phyloP scores from a whole-genome alignment of 2,797 vertebrate genomes.

The Sciurus vulgaris region DNA sequence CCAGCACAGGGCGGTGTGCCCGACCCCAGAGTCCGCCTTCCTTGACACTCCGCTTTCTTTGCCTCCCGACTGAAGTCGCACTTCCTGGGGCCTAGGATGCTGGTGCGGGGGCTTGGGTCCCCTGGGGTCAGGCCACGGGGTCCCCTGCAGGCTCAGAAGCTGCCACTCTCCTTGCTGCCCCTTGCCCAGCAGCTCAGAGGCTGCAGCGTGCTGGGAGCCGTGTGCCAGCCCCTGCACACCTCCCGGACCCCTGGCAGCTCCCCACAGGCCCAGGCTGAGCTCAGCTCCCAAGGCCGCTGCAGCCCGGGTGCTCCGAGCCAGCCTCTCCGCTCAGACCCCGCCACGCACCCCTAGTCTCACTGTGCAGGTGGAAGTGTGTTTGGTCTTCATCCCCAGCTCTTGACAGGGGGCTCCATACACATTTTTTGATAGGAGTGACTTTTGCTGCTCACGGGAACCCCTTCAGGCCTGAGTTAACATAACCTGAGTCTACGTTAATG shows the following conservation, averaged over 20 bases:
- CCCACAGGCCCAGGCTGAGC: neutral
- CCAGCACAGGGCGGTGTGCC: accelerated
- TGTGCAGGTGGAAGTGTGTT: neutral
- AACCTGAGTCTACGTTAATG: neutral
- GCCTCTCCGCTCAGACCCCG: accelerated
- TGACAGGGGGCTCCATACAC: neutral
- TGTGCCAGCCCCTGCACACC: neutral
- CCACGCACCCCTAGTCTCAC: neutral
- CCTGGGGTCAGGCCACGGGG: neutral
- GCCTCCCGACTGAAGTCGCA: neutral
- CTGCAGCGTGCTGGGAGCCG: neutral
- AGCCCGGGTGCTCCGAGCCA: neutral
- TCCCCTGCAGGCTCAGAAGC: too few relatives aligned
- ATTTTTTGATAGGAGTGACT: neutral
- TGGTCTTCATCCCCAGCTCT: neutral
- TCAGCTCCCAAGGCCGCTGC: neutral
- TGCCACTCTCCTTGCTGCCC: neutral
- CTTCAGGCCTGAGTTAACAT: too few relatives aligned
- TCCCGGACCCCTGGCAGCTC: neutral
- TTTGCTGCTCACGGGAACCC: neutral
- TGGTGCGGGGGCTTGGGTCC: neutral
- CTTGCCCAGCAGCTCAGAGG: neutral
- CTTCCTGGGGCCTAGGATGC: neutral
- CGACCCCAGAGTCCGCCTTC: neutral
- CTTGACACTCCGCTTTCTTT: neutral